These are phyloP conservation scores for Chaunax sp. DNA, from an alignment of 2,797 vertebrate genomes.

Conservation along the genomic window DNA sequence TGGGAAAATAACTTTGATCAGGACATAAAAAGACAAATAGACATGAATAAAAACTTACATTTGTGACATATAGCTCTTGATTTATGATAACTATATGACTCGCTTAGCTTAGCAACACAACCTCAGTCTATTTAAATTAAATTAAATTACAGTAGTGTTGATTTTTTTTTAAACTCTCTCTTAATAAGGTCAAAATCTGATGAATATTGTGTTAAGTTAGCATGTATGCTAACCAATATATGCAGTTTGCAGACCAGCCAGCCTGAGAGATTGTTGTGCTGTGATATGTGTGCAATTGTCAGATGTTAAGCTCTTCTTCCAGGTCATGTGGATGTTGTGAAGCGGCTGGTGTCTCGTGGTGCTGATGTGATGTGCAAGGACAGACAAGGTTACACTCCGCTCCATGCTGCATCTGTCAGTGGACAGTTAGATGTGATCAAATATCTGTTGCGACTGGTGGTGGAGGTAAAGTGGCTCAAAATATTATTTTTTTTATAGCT, in stretches of 20 bases:
- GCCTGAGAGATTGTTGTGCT: not conserved
- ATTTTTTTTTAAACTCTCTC: not conserved
- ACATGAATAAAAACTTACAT: too few species aligned
- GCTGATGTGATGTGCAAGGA: conserved; percentile 91
- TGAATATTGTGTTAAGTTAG: not conserved
- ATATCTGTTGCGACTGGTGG: conserved; percentile 88
- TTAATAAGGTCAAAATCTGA: not conserved
- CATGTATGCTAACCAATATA: not conserved
- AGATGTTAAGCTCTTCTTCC: conserved; percentile 29
- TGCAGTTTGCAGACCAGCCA: not conserved
- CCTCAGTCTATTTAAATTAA: not conserved
- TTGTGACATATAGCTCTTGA: not conserved
- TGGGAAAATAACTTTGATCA: too few species aligned
- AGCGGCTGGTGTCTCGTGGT: conserved; percentile 90
- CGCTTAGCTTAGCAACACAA: not conserved
- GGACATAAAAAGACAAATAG: not conserved
- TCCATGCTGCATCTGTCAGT: conserved; percentile 92
- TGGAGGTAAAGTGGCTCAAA: conserved; percentile 84
- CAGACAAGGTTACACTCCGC: conserved; percentile 92
- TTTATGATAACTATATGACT: not conserved
- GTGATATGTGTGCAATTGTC: not conserved
- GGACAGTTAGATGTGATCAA: conserved; percentile 92
- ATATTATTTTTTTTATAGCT: not conserved
- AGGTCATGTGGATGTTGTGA: conserved; percentile 94
- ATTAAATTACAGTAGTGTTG: not conserved